These are phyloP conservation scores for Dicerorhinus sumatrensis DNA, from an alignment of 2,113 vertebrate genomes.

Conservation along the genomic window DNA sequence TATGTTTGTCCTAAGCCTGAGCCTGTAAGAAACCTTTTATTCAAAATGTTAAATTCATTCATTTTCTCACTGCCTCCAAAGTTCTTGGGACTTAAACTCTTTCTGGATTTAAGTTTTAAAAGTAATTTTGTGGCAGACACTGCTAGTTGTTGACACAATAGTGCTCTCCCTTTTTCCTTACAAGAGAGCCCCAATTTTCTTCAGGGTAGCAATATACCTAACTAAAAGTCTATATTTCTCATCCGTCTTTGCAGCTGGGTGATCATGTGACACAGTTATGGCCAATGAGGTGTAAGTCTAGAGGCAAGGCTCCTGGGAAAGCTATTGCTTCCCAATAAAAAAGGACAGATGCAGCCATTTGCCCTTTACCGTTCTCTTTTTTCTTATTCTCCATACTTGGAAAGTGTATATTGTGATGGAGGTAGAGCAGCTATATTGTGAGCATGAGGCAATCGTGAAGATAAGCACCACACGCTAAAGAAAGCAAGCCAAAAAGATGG, in stretches of 20 bases:
- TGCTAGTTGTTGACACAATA: background rate
- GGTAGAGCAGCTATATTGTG: background rate
- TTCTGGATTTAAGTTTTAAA: background rate
- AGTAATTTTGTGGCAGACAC: background rate
- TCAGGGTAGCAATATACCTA: background rate
- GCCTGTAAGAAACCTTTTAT: background rate
- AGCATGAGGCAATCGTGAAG: background rate
- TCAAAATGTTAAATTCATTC: background rate
- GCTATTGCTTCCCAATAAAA: background rate
- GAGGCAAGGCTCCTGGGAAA: background rate
- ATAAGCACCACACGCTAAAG: background rate
- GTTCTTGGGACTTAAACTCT: background rate
- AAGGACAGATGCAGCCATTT: background rate
- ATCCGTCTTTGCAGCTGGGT: background rate
- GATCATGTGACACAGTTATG: background rate
- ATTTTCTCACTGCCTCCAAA: conserved; percentile 5
- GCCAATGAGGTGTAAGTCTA: background rate
- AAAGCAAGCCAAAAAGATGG: background rate
- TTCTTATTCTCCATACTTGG: background rate
- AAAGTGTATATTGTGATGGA: background rate
- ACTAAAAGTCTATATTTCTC: background rate
- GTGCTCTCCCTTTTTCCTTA: background rate
- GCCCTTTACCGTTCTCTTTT: background rate
- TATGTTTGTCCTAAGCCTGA: background rate
- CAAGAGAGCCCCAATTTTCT: background rate